A percentile compares a stretch with the other conserved stretches of the same genome.
These are phyloP conservation scores for Coelopa frigida DNA, from an alignment of 1,140 invertebrate species.

Conservation along the genomic window DNA sequence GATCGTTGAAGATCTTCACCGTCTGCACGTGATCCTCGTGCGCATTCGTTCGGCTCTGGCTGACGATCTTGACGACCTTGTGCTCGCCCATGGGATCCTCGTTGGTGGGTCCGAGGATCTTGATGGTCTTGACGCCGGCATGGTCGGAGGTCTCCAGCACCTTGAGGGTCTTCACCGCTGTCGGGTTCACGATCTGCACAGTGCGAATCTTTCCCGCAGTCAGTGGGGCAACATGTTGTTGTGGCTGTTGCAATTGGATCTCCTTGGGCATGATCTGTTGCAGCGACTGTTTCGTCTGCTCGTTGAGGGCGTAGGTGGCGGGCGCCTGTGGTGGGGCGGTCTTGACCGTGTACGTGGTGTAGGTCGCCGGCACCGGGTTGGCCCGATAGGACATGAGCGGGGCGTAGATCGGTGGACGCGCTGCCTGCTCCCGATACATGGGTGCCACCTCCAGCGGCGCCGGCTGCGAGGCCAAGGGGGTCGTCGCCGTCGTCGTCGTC, in stretches of 20 bases:
- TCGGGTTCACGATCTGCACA: slow-evolving; percentile 32
- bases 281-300: slow-evolving; percentile 26
- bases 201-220: slow-evolving; percentile 21
- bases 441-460: slow-evolving; percentile 27
- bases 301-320: slow-evolving; percentile 8
- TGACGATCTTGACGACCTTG: slow-evolving; percentile 31
- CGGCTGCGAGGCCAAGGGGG: slow-evolving; percentile 9
- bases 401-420: slow-evolving; percentile 29
- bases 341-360: slow-evolving; percentile 9
- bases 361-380: slow-evolving; percentile 33
- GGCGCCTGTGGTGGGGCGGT: slow-evolving; percentile 11
- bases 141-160: slow-evolving; percentile 30
- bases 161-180: slow-evolving; percentile 28
- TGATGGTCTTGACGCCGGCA: slow-evolving; percentile 34
- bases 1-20: slow-evolving; percentile 35
- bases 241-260: slow-evolving; percentile 17
- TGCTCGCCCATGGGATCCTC: slow-evolving; percentile 30
- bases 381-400: slow-evolving; percentile 30
- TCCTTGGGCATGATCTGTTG: slow-evolving; percentile 37
- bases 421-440: slow-evolving; percentile 35
- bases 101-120: slow-evolving; percentile 29
- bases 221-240: slow-evolving; percentile 14
- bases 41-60: slow-evolving; percentile 22
- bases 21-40: slow-evolving; percentile 21
- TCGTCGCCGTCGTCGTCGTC: slow-evolving; percentile 13